Evolutionary conservation across 2,797 vertebrate genomes (phyloP).

Genomic region (Coccyzus lansbergi): DNA sequence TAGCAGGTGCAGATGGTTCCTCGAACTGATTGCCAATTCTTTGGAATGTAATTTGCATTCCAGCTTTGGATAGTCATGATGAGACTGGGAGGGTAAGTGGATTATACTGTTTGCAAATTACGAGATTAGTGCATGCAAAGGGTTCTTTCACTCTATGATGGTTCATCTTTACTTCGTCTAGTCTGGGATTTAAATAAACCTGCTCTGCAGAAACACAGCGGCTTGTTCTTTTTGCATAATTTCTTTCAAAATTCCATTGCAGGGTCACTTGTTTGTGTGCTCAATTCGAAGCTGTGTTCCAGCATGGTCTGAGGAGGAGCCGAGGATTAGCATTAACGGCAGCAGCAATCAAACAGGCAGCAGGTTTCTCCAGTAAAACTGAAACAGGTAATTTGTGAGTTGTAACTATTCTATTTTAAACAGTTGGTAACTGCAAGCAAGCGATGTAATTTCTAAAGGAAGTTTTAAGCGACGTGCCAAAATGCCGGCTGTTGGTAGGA

Average conservation of each 20-base stretch:
- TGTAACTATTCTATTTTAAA: background rate
- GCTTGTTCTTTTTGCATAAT: background rate
- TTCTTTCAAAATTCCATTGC: conserved; percentile 49
- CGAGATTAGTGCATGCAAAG: background rate
- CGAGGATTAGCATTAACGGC: conserved; percentile 92
- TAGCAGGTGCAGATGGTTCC: background rate
- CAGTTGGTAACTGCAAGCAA: background rate
- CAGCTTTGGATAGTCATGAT: background rate
- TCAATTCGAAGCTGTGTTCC: conserved; percentile 94
- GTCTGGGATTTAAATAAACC: background rate
- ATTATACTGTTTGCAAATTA: background rate
- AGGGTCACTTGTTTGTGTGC: conserved; percentile 98
- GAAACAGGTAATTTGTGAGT: conserved; percentile 86
- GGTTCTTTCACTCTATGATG: background rate
- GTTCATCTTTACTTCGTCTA: background rate
- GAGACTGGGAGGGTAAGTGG: background rate
- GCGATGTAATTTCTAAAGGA: background rate
- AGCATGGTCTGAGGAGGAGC: conserved; percentile 94
- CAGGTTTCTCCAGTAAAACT: conserved; percentile 91
- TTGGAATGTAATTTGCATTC: background rate
- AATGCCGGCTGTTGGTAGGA: background rate
- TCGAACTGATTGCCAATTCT: background rate
- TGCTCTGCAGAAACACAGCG: background rate
- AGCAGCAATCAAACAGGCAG: conserved; percentile 93
- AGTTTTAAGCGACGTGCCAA: background rate